These are phyloP conservation scores for Glossophaga mutica DNA, from an alignment of 2,797 vertebrate species.

Conservation along the genomic window DNA sequence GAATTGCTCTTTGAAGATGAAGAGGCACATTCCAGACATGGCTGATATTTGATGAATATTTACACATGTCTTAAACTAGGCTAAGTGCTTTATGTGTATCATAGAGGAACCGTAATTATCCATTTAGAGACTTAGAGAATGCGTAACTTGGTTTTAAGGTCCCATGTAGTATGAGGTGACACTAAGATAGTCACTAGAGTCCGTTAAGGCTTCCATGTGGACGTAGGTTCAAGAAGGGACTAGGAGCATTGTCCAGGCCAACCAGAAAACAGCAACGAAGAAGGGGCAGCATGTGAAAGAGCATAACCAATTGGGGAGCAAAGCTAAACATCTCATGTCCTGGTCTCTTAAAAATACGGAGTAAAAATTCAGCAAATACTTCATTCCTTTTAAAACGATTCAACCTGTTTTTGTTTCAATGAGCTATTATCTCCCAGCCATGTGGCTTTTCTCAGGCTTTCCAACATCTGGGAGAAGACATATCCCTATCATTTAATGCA, in stretches of 20 bases:
- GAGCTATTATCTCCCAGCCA: not conserved
- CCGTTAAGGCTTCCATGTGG: not conserved
- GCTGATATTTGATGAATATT: not conserved
- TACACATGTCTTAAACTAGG: not conserved
- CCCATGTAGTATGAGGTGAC: not conserved
- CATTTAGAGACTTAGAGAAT: not conserved
- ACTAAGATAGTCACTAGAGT: not conserved
- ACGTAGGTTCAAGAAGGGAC: not conserved
- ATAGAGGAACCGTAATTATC: not conserved
- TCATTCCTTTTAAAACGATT: not conserved
- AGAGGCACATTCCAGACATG: not conserved
- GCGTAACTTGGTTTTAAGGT: not conserved
- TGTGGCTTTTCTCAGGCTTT: not conserved
- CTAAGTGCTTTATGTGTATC: not conserved
- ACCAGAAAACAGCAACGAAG: not conserved
- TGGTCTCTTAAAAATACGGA: not conserved
- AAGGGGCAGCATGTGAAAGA: too few species aligned
- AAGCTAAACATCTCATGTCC: not conserved
- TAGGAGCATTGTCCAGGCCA: not conserved
- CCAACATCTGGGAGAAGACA: not conserved
- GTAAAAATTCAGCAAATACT: not conserved
- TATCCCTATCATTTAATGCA: not conserved
- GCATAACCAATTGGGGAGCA: not conserved
- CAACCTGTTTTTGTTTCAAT: not conserved
- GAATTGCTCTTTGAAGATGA: not conserved